Evolutionary conservation across 2,797 vertebrate genomes (phyloP), one percentile per base, ranked within the genome.

Genomic region (Alosa sapidissima): DNA sequence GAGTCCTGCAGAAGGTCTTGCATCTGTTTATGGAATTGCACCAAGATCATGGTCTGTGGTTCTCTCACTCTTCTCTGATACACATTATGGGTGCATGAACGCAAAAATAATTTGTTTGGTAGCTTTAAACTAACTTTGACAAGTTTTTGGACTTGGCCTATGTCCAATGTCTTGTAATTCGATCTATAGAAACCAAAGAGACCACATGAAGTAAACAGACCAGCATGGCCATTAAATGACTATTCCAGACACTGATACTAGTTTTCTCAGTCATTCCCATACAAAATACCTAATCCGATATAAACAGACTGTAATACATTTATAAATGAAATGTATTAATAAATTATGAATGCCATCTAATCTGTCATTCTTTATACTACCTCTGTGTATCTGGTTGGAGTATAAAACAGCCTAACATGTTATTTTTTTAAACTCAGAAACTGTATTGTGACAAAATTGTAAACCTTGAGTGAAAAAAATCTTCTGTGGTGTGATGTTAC

Each of bases 381-480:
- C 72, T 78, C 72, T 78, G 72, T 78, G 36, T 75, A 45, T 78
- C 6, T 78, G 19, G 41, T 78, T 45, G 2, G 16, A 47, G 33
- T 41, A 45, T 41, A 47, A 78, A 78, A 78, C 28, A 28, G 28
- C 28, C 28, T 78, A 45, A 78, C 36, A 75, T 47, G 36, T 14
- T 78, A 78, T 72, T 78, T 78, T 78, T 78, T 78, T 47, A 78
- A 78, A 16, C 72, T 78, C 72, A 47, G 21, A 78, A 47, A 78
- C 36, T 75, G 16, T 78, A 78, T 45, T 47, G 41, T 47, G 19
- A 21, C 5, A 21, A 78, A 78, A 45, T 78, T 45, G 36, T 78
- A 21, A 45, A 47, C 7, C 2, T 78, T 78, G 41, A 21, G 72
- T 21, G 2, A 72, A 72, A 72, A 72, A 47, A 45, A 78, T 5